Evolutionary conservation across 1,140 invertebrate genomes (phyloP).

Genomic region (Aphelenchoides avenae): DNA sequence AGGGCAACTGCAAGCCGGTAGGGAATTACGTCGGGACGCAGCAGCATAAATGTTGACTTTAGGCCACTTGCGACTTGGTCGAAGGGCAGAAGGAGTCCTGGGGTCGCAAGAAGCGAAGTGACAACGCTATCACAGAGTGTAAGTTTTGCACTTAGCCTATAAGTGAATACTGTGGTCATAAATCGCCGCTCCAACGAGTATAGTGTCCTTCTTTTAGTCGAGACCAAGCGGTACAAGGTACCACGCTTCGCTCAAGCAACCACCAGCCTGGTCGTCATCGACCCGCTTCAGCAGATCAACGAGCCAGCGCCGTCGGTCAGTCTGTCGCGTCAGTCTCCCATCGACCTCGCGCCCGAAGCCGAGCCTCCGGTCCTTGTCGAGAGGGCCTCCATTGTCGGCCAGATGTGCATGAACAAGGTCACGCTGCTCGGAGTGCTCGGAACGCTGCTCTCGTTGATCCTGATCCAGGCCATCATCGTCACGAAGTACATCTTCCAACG

Average conservation of each 20-base stretch:
- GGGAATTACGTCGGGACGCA: background rate
- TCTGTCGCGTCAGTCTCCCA: conserved; percentile 12
- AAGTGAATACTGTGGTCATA: conserved; percentile 5
- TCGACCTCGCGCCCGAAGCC: conserved; percentile 23
- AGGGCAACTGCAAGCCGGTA: conserved; percentile 55
- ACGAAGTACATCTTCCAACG: conserved; percentile 45
- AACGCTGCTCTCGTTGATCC: conserved; percentile 41
- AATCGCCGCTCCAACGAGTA: background rate
- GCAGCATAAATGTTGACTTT: conserved; percentile 1
- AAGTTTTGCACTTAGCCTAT: conserved; percentile 20
- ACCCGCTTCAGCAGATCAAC: conserved; percentile 54
- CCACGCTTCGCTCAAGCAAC: conserved; percentile 56
- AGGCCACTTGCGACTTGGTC: conserved; percentile 46
- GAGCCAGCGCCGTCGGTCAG: conserved; percentile 22
- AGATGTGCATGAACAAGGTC: conserved; percentile 47
- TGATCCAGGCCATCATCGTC: conserved; percentile 52
- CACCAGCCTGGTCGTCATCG: conserved; percentile 53
- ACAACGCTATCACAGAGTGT: conserved; percentile 54
- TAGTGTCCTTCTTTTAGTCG: conserved; percentile 50
- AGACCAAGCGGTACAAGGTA: conserved; percentile 57
- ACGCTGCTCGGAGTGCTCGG: conserved; percentile 38
- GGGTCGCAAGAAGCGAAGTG: conserved; percentile 54
- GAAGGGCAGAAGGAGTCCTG: conserved; percentile 49
- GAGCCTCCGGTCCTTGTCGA: conserved; percentile 9
- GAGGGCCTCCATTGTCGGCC: conserved; percentile 5